Percentiles rank a stretch among this genome's conserved stretches.
phyloP scores from a whole-genome alignment of 1,140 invertebrate genomes.

The Drosophila prosaltans region DNA sequence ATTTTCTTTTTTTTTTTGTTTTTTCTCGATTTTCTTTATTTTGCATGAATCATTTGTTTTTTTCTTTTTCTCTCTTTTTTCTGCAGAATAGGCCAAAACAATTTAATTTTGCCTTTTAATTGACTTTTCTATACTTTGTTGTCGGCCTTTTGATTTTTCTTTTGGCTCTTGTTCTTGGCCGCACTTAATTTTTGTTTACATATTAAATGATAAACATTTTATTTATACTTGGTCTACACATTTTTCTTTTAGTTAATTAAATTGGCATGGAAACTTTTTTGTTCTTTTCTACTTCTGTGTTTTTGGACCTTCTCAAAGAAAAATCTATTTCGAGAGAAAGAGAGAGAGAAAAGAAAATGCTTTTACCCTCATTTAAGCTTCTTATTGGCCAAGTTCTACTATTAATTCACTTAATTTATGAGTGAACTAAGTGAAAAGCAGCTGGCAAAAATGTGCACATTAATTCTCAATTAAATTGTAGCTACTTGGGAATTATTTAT shows the following conservation, averaged over 20 bases:
- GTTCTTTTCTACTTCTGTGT: neutral
- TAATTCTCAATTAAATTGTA: conserved; percentile 46
- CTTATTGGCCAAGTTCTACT: conserved; percentile 26
- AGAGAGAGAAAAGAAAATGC: neutral
- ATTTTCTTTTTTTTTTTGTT: neutral
- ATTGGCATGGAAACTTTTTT: conserved; percentile 9
- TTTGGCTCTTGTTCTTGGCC: conserved; percentile 1
- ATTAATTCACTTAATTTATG: conserved; percentile 33
- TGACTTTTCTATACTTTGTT: conserved; percentile 2
- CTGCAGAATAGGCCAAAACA: conserved; percentile 4
- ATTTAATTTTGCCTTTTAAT: conserved; percentile 19
- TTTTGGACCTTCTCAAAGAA: neutral
- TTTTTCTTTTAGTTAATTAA: conserved; percentile 8
- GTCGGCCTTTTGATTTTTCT: neutral
- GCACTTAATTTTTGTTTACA: conserved; percentile 30
- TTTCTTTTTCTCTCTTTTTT: neutral
- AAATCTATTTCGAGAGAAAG: neutral
- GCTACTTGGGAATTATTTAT: conserved; percentile 33
- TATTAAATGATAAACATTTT: conserved; percentile 26
- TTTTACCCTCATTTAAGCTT: conserved; percentile 14
- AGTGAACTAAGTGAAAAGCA: conserved; percentile 37
- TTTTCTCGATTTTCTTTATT: conserved; percentile 5
- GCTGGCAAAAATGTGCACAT: conserved; percentile 35
- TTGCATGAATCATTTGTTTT: conserved; percentile 5
- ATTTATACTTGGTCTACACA: conserved; percentile 17